Evolutionary conservation across 1,140 invertebrate genomes (phyloP), one percentile per base, ranked within the genome.

Genomic region (Trichonephila clavata): DNA sequence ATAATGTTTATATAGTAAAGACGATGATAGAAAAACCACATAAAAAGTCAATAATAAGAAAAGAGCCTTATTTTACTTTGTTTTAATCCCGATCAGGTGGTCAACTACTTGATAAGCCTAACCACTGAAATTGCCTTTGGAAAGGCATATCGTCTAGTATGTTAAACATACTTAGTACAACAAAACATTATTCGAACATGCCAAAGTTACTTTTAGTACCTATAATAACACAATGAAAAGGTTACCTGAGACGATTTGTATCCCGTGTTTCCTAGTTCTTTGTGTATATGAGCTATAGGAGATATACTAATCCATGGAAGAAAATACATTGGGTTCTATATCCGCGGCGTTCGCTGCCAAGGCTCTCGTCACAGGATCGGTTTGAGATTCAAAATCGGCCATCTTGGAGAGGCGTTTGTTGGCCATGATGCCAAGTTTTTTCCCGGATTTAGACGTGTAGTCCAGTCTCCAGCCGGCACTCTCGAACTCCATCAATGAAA

Each of bases 381-480:
- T 95, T 81, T 95, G 95, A 16, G 94, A 94, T 57, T 95, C 94
- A 77, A 95, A 95, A 83, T 95, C 94, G 8, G 93, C 88, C 86
- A 86, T 94, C 61, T 94, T 94, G 6, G 93, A 94, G 10, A 94
- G 24, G 0, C 86, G 77, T 24, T 94, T 89, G 27, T 94, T 94
- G 71, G 93, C 86, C 14, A 89, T 27, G 20, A 94, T 89, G n/a
- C 93, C 89, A 7, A 90, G 63, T 43, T 90, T 94, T 20, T 90
- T 94, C 1, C 89, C 89, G 0, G 89, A 86, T 50, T 91, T 94
- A 5, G 88, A 90, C 20, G 88, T 91, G 43, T 94, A 94, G 24
- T 94, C 89, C 7, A 90, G 60, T 43, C 88, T 68, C 93, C 93
- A 90, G 10, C 93, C 93, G 0, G 93, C 65, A 61, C 88, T 94